Evolutionary conservation across 2,113 vertebrate genomes (phyloP).

Genomic region (Phocoena phocoena): DNA sequence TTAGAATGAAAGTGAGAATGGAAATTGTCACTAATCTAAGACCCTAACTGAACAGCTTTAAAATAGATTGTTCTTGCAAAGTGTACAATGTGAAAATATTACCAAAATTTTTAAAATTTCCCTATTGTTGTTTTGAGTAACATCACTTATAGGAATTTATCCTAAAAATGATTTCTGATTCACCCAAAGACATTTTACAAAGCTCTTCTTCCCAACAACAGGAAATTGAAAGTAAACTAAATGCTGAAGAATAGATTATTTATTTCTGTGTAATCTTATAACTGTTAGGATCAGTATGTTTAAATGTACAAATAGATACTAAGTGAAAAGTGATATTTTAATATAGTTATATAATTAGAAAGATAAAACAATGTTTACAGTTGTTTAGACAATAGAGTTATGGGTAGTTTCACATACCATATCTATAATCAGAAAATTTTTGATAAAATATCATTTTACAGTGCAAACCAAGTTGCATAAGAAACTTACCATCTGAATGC

Average conservation of each 20-base stretch:
- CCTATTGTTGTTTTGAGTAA: background rate
- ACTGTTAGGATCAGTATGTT: background rate
- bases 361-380: background rate
- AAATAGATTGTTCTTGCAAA: background rate
- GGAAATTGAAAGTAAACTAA: background rate
- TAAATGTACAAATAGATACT: background rate
- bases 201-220: background rate
- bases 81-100: background rate
- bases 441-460: background rate
- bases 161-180: background rate
- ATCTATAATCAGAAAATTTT: background rate
- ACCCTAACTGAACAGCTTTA: background rate
- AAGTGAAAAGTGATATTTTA: background rate
- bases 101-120: background rate
- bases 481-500: background rate
- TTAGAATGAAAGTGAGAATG: background rate
- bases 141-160: background rate
- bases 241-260: background rate
- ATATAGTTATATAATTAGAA: background rate
- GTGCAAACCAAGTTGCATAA: background rate
- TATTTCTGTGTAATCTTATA: background rate
- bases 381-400: background rate
- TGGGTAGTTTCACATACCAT: background rate
- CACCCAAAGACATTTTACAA: background rate
- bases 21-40: background rate